These are phyloP conservation scores for Phymatocera aterrima DNA, from an alignment of 2,888 invertebrate species.

Conservation along the genomic window DNA sequence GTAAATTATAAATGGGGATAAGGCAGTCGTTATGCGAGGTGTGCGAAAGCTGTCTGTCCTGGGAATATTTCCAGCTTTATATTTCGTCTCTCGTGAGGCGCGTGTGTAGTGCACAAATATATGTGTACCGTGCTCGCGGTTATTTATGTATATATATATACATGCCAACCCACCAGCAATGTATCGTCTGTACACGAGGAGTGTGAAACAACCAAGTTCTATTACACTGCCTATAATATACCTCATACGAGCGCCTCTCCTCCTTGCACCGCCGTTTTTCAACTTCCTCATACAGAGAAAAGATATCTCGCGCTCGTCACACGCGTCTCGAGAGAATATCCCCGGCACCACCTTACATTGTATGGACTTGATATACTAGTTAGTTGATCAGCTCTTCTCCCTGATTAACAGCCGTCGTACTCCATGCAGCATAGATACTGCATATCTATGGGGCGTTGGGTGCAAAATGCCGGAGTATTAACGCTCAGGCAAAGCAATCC, in stretches of 20 bases:
- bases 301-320: background rate
- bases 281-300: background rate
- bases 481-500: background rate
- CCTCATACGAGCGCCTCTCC: background rate
- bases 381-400: background rate
- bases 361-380: slow-evolving; percentile 5
- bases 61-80: slow-evolving; percentile 51
- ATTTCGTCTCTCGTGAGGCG: slow-evolving; percentile 1
- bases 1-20: slow-evolving; percentile 51
- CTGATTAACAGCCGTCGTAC: background rate
- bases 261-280: background rate
- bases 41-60: slow-evolving; percentile 60
- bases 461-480: background rate
- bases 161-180: too few relatives aligned
- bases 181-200: too few relatives aligned
- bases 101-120: background rate
- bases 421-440: too few relatives aligned
- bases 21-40: slow-evolving; percentile 57
- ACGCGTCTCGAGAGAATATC: slow-evolving; percentile 2
- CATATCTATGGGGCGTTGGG: background rate
- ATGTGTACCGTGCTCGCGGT: background rate
- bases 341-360: background rate
- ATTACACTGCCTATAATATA: too few relatives aligned
- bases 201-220: too few relatives aligned
- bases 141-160: background rate